Conservation (phyloP, 2,888 invertebrate genomes). For the Pandemis heparana region DNA sequence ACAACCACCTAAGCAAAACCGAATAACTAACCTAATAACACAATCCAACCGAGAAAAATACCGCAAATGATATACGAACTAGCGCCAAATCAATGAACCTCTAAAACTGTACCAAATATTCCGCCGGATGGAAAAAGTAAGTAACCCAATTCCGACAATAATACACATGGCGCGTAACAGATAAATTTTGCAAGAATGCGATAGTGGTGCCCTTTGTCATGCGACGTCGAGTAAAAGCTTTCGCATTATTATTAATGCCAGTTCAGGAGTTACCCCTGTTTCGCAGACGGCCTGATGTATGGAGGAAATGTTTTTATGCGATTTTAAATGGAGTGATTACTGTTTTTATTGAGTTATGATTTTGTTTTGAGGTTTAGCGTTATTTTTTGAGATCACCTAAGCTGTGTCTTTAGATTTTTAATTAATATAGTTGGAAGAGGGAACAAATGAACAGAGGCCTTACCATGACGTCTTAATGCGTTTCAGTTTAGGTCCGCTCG, state of each 20-base stretch:
- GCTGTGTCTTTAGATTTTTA: background rate
- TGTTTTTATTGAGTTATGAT: conserved; percentile 12
- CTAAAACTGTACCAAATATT: conserved; percentile 42
- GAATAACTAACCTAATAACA: conserved; percentile 27
- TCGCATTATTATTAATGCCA: conserved; percentile 44
- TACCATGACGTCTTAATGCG: no score
- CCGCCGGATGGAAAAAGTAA: conserved; percentile 35
- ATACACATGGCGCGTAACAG: conserved; percentile 43
- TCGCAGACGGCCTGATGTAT: conserved; percentile 34
- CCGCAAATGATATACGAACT: conserved; percentile 34
- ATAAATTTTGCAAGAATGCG: conserved; percentile 40
- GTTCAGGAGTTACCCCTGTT: conserved; percentile 42
- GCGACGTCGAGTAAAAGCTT: conserved; percentile 43
- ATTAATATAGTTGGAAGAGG: no score
- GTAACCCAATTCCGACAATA: conserved; percentile 40
- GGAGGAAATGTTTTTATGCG: conserved; percentile 39
- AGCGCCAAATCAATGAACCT: conserved; percentile 40
- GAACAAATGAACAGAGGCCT: no score
- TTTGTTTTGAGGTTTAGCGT: background rate
- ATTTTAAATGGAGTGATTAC: conserved; percentile 33
- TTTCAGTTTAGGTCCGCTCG: no score
- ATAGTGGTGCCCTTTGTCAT: conserved; percentile 44
- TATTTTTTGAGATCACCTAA: background rate
- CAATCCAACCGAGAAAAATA: conserved; percentile 31
- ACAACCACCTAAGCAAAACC: conserved; percentile 19